These are phyloP conservation scores for Thysanoteuthis rhombus DNA, from an alignment of 2,888 invertebrate species.

Conservation along the genomic window DNA sequence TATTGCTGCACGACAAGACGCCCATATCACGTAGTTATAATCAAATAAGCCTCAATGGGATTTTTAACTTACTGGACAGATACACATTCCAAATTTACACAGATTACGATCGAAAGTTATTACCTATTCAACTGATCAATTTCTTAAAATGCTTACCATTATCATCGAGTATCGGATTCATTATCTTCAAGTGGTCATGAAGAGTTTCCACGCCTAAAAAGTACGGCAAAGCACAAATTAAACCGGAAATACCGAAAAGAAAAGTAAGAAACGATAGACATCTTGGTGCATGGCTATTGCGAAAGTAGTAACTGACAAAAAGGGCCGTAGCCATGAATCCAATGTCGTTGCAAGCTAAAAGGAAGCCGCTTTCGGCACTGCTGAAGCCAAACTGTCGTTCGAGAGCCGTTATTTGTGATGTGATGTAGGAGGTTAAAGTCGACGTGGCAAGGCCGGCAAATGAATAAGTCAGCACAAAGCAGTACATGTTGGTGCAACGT, in stretches of 20 bases:
- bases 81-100: too few species aligned
- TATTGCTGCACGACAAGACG: too few species aligned
- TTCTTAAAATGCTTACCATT: not conserved
- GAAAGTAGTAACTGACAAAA: slow-evolving; percentile 46
- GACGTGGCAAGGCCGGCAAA: slow-evolving; percentile 44
- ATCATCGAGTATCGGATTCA: not conserved
- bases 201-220: not conserved
- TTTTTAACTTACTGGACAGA: too few species aligned
- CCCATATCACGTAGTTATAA: too few species aligned
- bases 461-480: slow-evolving; percentile 43
- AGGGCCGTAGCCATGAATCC: slow-evolving; percentile 50
- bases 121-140: too few species aligned
- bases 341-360: slow-evolving; percentile 60
- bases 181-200: not conserved
- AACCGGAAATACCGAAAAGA: slow-evolving; percentile 48
- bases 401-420: slow-evolving; percentile 55
- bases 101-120: too few species aligned
- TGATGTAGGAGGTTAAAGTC: slow-evolving; percentile 45
- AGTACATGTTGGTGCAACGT: slow-evolving; percentile 44
- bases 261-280: slow-evolving; percentile 45
- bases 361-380: slow-evolving; percentile 54
- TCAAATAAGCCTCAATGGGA: too few species aligned
- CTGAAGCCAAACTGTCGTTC: slow-evolving; percentile 59
- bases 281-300: slow-evolving; percentile 48
- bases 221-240: slow-evolving; percentile 48